A percentile compares a stretch with the other conserved stretches of the same genome.
phyloP scores from a whole-genome alignment of 2,888 invertebrate genomes.

The Acronicta aceris region DNA sequence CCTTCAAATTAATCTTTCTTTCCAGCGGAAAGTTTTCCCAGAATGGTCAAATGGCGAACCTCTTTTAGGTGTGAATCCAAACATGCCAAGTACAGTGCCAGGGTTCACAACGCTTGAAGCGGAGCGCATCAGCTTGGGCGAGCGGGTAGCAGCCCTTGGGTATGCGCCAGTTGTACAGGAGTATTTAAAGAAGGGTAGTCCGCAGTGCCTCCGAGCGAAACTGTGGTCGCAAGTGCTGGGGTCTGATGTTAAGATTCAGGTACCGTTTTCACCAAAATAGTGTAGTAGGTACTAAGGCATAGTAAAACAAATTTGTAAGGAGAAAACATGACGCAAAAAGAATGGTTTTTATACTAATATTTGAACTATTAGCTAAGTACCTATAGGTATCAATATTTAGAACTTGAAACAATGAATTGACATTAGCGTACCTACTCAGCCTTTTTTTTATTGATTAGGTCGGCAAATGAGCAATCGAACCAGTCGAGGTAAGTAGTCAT shows the following conservation, averaged over 20 bases:
- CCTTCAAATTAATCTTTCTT: slow-evolving; percentile 9
- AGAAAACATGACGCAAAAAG: too few species aligned
- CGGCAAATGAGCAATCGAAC: too few species aligned
- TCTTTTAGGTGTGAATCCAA: slow-evolving; percentile 92
- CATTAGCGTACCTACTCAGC: too few species aligned
- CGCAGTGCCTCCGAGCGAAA: slow-evolving; percentile 93
- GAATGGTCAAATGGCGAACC: slow-evolving; percentile 94
- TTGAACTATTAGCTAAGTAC: too few species aligned
- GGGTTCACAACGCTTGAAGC: slow-evolving; percentile 90
- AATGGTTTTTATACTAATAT: too few species aligned
- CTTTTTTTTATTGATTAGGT: too few species aligned
- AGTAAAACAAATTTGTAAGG: too few species aligned
- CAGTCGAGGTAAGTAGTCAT: too few species aligned
- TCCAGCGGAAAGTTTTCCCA: slow-evolving; percentile 91
- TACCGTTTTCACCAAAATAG: slow-evolving; percentile 62
- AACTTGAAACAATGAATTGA: too few species aligned
- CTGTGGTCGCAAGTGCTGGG: slow-evolving; percentile 97
- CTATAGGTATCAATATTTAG: too few species aligned
- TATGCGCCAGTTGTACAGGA: slow-evolving; percentile 97
- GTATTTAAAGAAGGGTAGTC: slow-evolving; percentile 95
- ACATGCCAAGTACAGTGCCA: slow-evolving; percentile 86
- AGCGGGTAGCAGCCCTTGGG: slow-evolving; percentile 93
- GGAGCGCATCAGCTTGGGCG: slow-evolving; percentile 93
- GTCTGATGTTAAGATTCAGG: slow-evolving; percentile 92
- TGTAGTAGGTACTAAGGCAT: too few species aligned